Conservation (phyloP, 2,113 vertebrate species). For the Coreoperca whiteheadi region DNA sequence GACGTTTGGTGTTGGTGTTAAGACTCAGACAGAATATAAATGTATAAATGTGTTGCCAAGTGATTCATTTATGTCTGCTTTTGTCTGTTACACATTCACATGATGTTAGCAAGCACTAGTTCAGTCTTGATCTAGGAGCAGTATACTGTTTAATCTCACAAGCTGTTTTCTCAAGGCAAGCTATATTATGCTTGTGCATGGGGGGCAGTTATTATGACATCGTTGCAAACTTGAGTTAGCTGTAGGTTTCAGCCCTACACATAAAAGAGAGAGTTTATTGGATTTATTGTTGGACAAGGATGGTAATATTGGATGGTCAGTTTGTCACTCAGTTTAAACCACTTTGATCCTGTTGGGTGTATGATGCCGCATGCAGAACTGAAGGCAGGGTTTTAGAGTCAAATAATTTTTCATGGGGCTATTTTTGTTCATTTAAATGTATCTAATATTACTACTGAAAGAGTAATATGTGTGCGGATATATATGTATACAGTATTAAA, state of each 20-base stretch:
- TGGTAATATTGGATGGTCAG: not conserved
- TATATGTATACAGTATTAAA: not conserved
- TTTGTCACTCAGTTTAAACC: slow-evolving; percentile 13
- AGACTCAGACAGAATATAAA: not conserved
- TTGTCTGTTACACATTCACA: slow-evolving; percentile 57
- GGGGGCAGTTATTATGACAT: not conserved
- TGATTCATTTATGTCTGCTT: slow-evolving; percentile 27
- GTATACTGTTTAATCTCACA: not conserved
- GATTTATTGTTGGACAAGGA: not conserved
- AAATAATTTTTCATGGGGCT: not conserved
- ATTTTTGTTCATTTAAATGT: not conserved
- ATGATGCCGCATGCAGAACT: too few species aligned
- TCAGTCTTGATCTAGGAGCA: not conserved
- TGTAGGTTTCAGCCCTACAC: not conserved
- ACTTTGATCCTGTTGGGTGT: not conserved
- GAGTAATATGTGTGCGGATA: not conserved
- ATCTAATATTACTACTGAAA: not conserved
- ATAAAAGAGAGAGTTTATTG: not conserved
- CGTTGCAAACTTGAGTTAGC: not conserved
- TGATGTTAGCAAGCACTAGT: not conserved
- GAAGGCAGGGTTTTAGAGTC: not conserved
- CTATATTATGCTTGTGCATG: not conserved
- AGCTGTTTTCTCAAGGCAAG: not conserved
- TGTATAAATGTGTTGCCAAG: slow-evolving; percentile 6
- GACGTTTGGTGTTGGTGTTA: not conserved